A percentile compares a stretch with the other conserved stretches of the same genome.
Evolutionary conservation across 2,888 invertebrate genomes (phyloP).

Genomic region (Andricus quercusramuli): DNA sequence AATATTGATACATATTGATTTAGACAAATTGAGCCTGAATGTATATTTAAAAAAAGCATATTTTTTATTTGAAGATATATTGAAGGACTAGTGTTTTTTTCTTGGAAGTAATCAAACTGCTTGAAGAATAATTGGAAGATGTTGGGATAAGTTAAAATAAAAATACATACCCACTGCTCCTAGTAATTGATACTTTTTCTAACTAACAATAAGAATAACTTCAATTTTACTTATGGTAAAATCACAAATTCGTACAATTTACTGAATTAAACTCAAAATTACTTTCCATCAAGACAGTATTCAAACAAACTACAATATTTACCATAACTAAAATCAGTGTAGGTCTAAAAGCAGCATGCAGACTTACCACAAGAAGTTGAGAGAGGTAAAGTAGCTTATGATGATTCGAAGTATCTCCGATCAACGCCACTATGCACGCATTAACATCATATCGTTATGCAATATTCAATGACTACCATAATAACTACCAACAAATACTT

Average conservation of each 20-base stretch:
- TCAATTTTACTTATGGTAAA: conserved; percentile 60
- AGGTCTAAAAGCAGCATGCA: conserved; percentile 66
- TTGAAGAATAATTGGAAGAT: not conserved
- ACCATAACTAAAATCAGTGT: conserved; percentile 60
- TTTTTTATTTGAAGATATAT: not conserved
- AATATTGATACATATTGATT: too few relatives aligned
- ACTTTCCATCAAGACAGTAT: not conserved
- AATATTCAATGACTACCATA: conserved; percentile 41
- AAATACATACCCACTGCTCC: conserved; percentile 68
- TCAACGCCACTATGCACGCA: conserved; percentile 79
- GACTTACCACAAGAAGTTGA: conserved; percentile 81
- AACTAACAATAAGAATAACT: conserved; percentile 49
- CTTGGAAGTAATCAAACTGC: not conserved
- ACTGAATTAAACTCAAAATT: not conserved
- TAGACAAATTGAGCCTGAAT: not conserved
- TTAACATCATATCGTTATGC: conserved; percentile 61
- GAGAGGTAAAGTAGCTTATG: conserved; percentile 82
- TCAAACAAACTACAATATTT: conserved; percentile 48
- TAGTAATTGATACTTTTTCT: conserved; percentile 61
- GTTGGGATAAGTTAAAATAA: conserved; percentile 19
- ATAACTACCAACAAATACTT: conserved; percentile 36
- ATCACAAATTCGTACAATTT: not conserved
- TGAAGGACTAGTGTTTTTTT: not conserved
- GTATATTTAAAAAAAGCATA: not conserved
- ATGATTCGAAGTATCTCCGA: conserved; percentile 81